Base-by-base conservation (phyloP, 2,113 vertebrate genomes). In the Promerops cafer region DNA sequence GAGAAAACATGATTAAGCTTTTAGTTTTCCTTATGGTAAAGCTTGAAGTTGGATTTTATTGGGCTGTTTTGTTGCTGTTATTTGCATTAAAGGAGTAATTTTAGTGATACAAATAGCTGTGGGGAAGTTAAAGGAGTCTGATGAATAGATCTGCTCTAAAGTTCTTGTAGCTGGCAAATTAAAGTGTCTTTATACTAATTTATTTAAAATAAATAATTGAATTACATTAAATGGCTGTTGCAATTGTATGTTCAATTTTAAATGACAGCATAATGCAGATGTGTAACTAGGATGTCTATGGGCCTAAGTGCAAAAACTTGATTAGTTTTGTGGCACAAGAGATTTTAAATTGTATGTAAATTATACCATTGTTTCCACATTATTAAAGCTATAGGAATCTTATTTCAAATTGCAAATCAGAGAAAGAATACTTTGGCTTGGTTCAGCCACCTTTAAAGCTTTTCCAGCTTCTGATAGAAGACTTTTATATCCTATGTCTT, bases 401-500 rank as follows among this genome's bases (percentile, higher is more conserved):
- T 45, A 70, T 71, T 96, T 96, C 47, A 60, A 84, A 75, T 83
- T 71, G 72, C 53, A 75, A 52, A 44, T n/a, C 31, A 90, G 83
- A 84, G 83, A 57, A 85, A 79, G 77, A 89, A 66, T 66, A 81
- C 37, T 68, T 83, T 52, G 28, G 11, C 52, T 93, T 87, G 33
- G 64, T 93, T 89, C 78, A 66, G 60, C 79, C 94, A 54, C 35
- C 91, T 88, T 83, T 42, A 91, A 94, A 96, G 66, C n/a, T 88
- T 90, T 90, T 83, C 83, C 78, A 87, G 47, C 76, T 87, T 94
- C 90, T 95, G 79, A 78, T 90, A 88, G 85, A 93, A 66, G 42
- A 75, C 39, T 63, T 94, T 68, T 49, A 15, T 88, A 53, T 79
- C 31, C 42, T 59, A 9, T 93, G 69, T 89, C 35, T 90, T 84